These are phyloP conservation scores for Eurystomus gularis DNA, from an alignment of 2,113 vertebrate species.

Conservation along the genomic window DNA sequence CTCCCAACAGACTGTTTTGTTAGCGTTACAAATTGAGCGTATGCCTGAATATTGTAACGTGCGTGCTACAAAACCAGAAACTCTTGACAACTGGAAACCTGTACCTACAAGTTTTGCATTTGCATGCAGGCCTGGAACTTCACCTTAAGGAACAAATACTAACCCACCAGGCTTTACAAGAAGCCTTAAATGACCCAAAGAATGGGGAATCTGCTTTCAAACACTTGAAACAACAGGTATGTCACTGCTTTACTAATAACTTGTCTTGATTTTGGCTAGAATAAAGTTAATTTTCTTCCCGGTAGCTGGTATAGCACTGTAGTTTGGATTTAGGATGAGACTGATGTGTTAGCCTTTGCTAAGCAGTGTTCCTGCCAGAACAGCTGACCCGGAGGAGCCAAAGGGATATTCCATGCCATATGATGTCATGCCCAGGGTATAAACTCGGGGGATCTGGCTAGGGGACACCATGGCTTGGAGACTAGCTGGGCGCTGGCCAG, in stretches of 20 bases:
- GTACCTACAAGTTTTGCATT: not conserved
- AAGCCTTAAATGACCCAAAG: conserved; percentile 86
- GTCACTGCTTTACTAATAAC: not conserved
- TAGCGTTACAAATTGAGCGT: not conserved
- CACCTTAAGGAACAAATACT: conserved; percentile 75
- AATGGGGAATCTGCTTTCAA: conserved; percentile 91
- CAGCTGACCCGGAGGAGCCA: not conserved
- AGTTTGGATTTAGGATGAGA: not conserved
- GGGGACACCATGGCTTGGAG: not conserved
- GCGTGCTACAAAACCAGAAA: not conserved
- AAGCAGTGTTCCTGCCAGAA: not conserved
- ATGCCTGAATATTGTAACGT: not conserved
- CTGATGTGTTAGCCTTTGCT: not conserved
- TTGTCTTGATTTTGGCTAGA: not conserved
- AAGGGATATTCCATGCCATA: not conserved
- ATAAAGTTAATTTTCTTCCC: not conserved
- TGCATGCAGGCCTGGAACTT: conserved; percentile 74
- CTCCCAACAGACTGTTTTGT: not conserved
- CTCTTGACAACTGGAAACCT: not conserved
- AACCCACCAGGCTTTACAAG: conserved; percentile 82
- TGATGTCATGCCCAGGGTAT: not conserved
- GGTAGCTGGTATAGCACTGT: not conserved
- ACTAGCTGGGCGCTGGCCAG: not conserved
- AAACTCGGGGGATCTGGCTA: not conserved
- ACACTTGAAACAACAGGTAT: conserved; percentile 95